Percentiles rank a stretch among this genome's conserved stretches.
phyloP scores from a whole-genome alignment of 2,113 vertebrate species.

The Oncorhynchus gorbuscha region DNA sequence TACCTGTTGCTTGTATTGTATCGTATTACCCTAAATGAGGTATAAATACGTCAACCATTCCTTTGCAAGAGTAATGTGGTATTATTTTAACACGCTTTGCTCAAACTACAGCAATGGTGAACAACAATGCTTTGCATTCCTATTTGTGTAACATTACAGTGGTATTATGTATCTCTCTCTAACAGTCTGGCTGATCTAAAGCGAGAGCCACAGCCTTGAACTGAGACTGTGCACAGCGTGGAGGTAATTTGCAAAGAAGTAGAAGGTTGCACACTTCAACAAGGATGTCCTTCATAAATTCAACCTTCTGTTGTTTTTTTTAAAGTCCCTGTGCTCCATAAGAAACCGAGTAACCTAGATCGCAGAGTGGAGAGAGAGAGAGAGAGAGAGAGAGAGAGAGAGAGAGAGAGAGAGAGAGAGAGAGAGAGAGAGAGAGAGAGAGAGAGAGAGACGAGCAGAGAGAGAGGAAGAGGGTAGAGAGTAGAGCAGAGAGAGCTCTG shows the following conservation, averaged over 20 bases:
- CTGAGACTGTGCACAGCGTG: conserved; percentile 47
- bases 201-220: conserved; percentile 40
- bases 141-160: background rate
- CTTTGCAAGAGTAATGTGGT: background rate
- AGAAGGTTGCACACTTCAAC: conserved; percentile 72
- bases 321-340: conserved; percentile 69
- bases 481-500: background rate
- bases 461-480: background rate
- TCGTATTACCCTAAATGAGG: too few species aligned
- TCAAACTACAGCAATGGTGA: background rate
- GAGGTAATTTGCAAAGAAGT: conserved; percentile 60
- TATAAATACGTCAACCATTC: too few species aligned
- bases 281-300: conserved; percentile 79
- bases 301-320: conserved; percentile 67
- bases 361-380: conserved; percentile 48
- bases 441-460: background rate
- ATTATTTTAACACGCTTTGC: background rate
- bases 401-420: background rate
- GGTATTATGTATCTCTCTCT: too few species aligned
- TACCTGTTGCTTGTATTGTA: background rate
- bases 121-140: background rate
- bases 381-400: background rate
- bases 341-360: conserved; percentile 82
- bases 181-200: conserved; percentile 40
- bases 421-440: background rate